These are phyloP conservation scores for Sebastes minor DNA, from an alignment of 2,797 vertebrate genomes.

Conservation along the genomic window DNA sequence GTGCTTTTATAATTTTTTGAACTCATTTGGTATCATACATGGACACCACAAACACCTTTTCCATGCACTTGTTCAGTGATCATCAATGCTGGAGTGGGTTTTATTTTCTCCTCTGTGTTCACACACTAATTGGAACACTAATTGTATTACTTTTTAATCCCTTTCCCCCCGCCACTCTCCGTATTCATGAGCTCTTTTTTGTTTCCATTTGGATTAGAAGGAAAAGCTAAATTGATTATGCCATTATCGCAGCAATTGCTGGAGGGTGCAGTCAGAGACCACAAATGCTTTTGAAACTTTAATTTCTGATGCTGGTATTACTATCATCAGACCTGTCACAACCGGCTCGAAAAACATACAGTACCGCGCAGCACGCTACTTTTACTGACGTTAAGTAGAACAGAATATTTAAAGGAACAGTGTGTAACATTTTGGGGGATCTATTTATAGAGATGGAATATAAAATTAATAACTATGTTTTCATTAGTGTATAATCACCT, in stretches of 20 bases:
- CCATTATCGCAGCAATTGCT: conserved; percentile 59
- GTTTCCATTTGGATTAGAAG: conserved; percentile 57
- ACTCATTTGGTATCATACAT: not conserved
- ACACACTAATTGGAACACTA: conserved; percentile 46
- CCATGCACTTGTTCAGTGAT: not conserved
- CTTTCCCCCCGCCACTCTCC: conserved; percentile 11
- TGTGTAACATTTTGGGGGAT: too few species aligned
- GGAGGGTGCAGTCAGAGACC: conserved; percentile 30
- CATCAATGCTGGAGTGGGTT: conserved; percentile 17
- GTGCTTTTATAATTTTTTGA: not conserved
- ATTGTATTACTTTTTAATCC: conserved; percentile 62
- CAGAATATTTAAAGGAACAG: not conserved
- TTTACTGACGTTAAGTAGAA: conserved; percentile 16
- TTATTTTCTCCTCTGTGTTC: conserved; percentile 29
- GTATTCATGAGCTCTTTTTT: conserved; percentile 39
- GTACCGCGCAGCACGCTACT: not conserved
- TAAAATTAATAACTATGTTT: too few species aligned
- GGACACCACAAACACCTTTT: not conserved
- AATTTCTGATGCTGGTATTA: conserved; percentile 40
- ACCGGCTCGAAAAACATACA: conserved; percentile 11
- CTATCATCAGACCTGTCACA: conserved; percentile 16
- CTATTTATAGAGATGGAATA: too few species aligned
- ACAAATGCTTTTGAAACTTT: conserved; percentile 42
- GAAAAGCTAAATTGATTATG: conserved; percentile 54
- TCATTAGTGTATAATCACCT: too few species aligned